These are phyloP conservation scores for Channallabes apus DNA, from an alignment of 2,797 vertebrate genomes.

Conservation along the genomic window DNA sequence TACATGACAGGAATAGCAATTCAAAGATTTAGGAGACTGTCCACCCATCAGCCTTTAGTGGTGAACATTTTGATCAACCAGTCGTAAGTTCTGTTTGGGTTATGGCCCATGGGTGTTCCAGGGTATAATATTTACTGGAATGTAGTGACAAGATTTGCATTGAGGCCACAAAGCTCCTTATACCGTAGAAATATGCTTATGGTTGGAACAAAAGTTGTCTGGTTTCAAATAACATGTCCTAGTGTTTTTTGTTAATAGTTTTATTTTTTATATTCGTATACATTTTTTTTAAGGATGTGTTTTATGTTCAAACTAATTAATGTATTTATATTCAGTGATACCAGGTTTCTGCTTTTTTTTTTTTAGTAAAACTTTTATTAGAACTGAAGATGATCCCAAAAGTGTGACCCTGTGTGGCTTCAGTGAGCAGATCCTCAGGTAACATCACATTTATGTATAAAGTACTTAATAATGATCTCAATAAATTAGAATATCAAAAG, in stretches of 20 bases:
- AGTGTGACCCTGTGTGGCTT: slow-evolving; percentile 61
- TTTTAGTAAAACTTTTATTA: rapidly evolving
- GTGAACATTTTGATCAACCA: slow-evolving; percentile 60
- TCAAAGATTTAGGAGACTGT: slow-evolving; percentile 61
- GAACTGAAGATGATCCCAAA: slow-evolving; percentile 53
- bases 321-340: neutral
- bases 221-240: no score
- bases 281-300: no score
- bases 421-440: no score
- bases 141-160: neutral
- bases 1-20: slow-evolving; percentile 33
- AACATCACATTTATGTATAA: no score
- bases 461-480: no score
- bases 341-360: neutral
- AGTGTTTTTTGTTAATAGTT: no score
- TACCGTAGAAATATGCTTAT: neutral
- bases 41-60: slow-evolving; percentile 69
- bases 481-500: no score
- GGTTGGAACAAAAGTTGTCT: no score
- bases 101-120: neutral
- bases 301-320: no score
- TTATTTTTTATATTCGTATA: no score
- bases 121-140: no score
- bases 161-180: neutral
- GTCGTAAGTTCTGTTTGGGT: slow-evolving; percentile 46